A percentile compares a stretch with the other conserved stretches of the same genome.
Evolutionary conservation across 23 tunicate genomes (phyloP).

Genomic region (Halocynthia aurantium): DNA sequence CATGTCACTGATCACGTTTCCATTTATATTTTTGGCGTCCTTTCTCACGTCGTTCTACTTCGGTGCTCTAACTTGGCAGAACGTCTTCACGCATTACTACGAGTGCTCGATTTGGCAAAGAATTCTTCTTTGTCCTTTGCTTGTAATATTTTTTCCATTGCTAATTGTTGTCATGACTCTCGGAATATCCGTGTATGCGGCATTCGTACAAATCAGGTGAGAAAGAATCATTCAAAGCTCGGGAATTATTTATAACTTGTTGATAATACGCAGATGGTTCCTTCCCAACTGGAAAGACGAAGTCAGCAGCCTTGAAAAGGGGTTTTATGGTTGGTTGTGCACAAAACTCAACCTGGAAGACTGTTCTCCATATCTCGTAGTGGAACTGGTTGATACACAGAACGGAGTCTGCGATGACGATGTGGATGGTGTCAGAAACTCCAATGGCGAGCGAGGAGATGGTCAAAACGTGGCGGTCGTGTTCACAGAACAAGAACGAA

Average conservation of each 20-base stretch:
- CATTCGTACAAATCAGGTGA: slow-evolving; percentile 67
- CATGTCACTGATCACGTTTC: slow-evolving; percentile 50
- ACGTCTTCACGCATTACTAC: slow-evolving; percentile 61
- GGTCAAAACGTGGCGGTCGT: no score
- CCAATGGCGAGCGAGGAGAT: no score
- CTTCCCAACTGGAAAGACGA: slow-evolving; percentile 73
- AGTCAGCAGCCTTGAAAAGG: slow-evolving; percentile 80
- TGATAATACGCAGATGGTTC: slow-evolving; percentile 36
- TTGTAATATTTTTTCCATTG: slow-evolving; percentile 59
- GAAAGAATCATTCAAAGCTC: background rate
- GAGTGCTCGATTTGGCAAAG: slow-evolving; percentile 63
- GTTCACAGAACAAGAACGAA: no score
- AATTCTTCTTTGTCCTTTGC: slow-evolving; percentile 58
- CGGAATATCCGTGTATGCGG: slow-evolving; percentile 60
- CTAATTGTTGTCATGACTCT: slow-evolving; percentile 35
- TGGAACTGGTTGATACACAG: slow-evolving; percentile 51
- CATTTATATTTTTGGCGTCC: slow-evolving; percentile 61
- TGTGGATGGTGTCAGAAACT: no score
- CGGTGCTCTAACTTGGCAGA: slow-evolving; percentile 82
- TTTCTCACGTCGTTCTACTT: slow-evolving; percentile 63
- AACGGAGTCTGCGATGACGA: background rate
- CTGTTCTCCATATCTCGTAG: slow-evolving; percentile 82
- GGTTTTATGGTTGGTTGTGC: slow-evolving; percentile 89
- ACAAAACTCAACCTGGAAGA: slow-evolving; percentile 38
- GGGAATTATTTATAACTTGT: background rate